Evolutionary conservation across 1,140 invertebrate genomes (phyloP).

Genomic region (Teleogryllus occipitalis): DNA sequence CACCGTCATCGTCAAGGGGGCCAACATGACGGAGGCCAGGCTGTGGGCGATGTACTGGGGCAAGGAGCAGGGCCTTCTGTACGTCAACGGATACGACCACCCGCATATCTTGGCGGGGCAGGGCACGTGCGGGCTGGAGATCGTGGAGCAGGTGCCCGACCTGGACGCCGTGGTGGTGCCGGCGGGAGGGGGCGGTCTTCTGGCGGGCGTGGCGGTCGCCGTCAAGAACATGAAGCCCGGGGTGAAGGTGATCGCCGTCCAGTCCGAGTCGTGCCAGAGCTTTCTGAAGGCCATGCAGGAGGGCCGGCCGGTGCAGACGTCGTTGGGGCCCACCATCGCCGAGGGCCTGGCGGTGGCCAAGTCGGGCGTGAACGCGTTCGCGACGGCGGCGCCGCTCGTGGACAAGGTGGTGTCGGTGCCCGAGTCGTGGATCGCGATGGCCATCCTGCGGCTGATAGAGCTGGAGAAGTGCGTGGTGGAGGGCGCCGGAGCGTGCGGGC

Average conservation of each 20-base stretch:
- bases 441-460: conserved; percentile 79
- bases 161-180: conserved; percentile 74
- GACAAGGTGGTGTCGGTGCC: conserved; percentile 79
- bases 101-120: conserved; percentile 89
- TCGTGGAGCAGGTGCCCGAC: conserved; percentile 72
- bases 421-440: conserved; percentile 80
- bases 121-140: conserved; percentile 86
- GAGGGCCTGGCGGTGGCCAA: conserved; percentile 87
- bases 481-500: conserved; percentile 78
- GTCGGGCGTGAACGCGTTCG: conserved; percentile 82
- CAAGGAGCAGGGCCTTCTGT: conserved; percentile 34
- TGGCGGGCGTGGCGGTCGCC: conserved; percentile 79
- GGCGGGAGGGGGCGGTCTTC: conserved; percentile 80
- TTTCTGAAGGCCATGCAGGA: conserved; percentile 65
- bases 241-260: conserved; percentile 57
- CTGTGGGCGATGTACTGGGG: conserved; percentile 36
- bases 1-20: conserved; percentile 42
- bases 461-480: conserved; percentile 90
- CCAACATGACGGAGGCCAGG: conserved; percentile 38
- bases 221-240: conserved; percentile 76
- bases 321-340: conserved; percentile 69
- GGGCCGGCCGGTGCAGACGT: conserved; percentile 57
- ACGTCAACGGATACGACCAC: conserved; percentile 73
- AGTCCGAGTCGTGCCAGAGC: conserved; percentile 81
- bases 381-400: conserved; percentile 62